Base-by-base conservation (phyloP, 2,888 invertebrate species). In the Stictocephala bisonia region DNA sequence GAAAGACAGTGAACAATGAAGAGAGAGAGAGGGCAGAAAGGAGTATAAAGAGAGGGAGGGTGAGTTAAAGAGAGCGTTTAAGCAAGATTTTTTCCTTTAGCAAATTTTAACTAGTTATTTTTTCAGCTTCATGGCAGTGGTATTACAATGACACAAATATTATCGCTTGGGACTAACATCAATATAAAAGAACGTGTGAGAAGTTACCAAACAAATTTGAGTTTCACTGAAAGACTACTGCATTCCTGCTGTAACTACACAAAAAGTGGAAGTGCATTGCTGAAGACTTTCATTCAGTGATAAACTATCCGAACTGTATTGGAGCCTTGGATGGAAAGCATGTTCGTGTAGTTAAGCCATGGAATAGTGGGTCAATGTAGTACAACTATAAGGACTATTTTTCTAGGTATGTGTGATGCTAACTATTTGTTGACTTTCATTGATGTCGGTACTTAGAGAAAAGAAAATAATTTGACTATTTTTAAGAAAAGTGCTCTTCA, bases 391-490 rank as follows among this genome's bases (percentile, higher is more conserved):
- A 58, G 18, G 3, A 31, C 27, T 58, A 31, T 20, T 58, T 3
- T 31, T 58, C 56, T 58, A 11, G 56, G 29, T 15, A 18, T 58
- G 15, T 15, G 29, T 31, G 56, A 58, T 18, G 29, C 56, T 6
- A 29, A 58, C 4, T 58, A 58, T 24, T 2, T 6, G 11, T 58
- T 58, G 6, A 58, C 15, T 31, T 29, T 31, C 18, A 60, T 60
- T 41, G 60, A 60, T 40, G 60, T 40, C n/a, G 60, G 60, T 35
- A 41, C 60, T 3, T 60, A 60, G 18, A 41, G 60, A n/a, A 20
- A 24, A 13, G 60, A 60, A 22, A 15, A 41, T 13, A 41, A 60
- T 40, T 41, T 41, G 1, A 35, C 40, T 9, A 22, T 60, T 1
- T 60, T 60, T 27, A 51, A 51, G 51, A 51, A 51, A 7, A 26